These are phyloP conservation scores for Drosophila asahinai DNA, from an alignment of 1,140 invertebrate genomes.

Conservation along the genomic window DNA sequence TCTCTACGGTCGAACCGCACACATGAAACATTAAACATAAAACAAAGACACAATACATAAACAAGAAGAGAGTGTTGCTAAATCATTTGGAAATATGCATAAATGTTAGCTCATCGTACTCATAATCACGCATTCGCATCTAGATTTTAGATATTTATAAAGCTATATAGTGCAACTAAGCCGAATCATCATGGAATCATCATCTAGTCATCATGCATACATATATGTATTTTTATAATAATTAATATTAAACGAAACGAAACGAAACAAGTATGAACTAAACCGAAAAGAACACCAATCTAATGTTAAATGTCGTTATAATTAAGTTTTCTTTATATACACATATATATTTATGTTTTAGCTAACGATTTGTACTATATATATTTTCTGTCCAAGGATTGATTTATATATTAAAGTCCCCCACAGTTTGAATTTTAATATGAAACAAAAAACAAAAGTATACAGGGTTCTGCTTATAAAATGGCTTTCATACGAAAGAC, in stretches of 20 bases:
- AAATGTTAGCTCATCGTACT: conserved; percentile 72
- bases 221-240: conserved; percentile 79
- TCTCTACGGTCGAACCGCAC: conserved; percentile 80
- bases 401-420: conserved; percentile 29
- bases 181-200: conserved; percentile 59
- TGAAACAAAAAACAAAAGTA: conserved; percentile 48
- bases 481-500: conserved; percentile 50
- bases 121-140: conserved; percentile 63
- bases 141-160: conserved; percentile 51
- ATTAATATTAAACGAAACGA: conserved; percentile 43
- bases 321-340: conserved; percentile 75
- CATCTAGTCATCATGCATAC: conserved; percentile 66
- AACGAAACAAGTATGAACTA: conserved; percentile 20
- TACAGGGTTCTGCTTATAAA: conserved; percentile 73
- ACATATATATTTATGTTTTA: conserved; percentile 69
- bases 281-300: conserved; percentile 68
- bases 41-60: conserved; percentile 38
- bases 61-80: conserved; percentile 34
- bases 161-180: conserved; percentile 64
- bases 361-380: conserved; percentile 51
- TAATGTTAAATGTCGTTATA: conserved; percentile 82
- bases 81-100: conserved; percentile 64
- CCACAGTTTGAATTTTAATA: conserved; percentile 50
- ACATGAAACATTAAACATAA: conserved; percentile 17
- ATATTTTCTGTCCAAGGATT: conserved; percentile 53